Conservation (phyloP, 1,140 invertebrate species). For the Drosophila pseudoobscura region DNA sequence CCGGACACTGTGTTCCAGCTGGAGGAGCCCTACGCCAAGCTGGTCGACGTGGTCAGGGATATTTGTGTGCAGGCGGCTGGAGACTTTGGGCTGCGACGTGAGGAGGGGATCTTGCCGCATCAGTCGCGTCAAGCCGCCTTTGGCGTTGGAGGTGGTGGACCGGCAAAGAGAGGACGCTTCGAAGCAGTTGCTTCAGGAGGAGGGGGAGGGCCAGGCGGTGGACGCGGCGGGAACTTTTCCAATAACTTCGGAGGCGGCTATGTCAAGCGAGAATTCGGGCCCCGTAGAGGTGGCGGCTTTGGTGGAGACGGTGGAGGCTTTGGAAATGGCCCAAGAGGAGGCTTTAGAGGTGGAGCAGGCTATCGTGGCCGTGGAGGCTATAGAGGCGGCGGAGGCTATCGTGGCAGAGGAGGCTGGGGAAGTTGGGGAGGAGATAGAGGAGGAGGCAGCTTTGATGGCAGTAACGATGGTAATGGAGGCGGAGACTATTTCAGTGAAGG, state of each 20-base stretch:
- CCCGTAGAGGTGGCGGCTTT: constrained; percentile 27
- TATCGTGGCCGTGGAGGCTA: constrained; percentile 3
- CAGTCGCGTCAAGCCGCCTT: constrained; percentile 66
- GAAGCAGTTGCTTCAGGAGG: constrained; percentile 21
- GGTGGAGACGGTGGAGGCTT: constrained; percentile 16
- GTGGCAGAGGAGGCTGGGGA: background rate
- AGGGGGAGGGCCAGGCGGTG: constrained; percentile 42
- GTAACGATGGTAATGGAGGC: constrained; percentile 26
- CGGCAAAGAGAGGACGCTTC: constrained; percentile 51
- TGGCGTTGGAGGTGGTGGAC: constrained; percentile 40
- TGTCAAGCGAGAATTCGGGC: constrained; percentile 38
- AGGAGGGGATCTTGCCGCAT: constrained; percentile 77
- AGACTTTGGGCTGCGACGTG: constrained; percentile 87
- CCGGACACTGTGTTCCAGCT: constrained; percentile 88
- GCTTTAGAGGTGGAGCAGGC: constrained; percentile 21
- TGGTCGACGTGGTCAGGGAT: constrained; percentile 87
- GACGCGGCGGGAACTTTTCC: constrained; percentile 33
- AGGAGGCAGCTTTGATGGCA: constrained; percentile 5
- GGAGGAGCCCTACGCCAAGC: constrained; percentile 85
- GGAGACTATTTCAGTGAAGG: constrained; percentile 10
- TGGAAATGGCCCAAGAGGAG: no score
- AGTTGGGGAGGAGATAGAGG: constrained; percentile 6
- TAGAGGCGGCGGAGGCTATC: background rate
- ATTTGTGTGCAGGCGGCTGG: constrained; percentile 90
- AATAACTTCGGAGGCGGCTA: constrained; percentile 55